Conservation (phyloP, 1,140 invertebrate species). For the Bombus waltoni region DNA sequence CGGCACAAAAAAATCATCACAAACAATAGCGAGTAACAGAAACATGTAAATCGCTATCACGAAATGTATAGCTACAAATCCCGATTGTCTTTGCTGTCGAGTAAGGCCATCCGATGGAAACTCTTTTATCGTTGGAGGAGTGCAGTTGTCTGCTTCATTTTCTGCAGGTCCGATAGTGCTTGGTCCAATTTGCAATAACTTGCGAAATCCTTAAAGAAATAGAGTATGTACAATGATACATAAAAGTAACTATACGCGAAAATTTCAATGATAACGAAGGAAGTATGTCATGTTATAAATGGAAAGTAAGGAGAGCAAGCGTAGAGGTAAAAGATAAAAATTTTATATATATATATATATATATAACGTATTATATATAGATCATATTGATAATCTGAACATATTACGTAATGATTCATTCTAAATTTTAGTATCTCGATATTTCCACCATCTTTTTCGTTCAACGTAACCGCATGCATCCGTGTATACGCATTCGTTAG, state of each 20-base stretch:
- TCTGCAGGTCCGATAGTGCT: not conserved
- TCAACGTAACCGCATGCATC: not conserved
- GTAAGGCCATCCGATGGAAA: conserved; percentile 84
- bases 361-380: not conserved
- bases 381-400: not conserved
- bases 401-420: conserved; percentile 21
- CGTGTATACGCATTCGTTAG: not conserved
- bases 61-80: conserved; percentile 84
- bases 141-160: conserved; percentile 78
- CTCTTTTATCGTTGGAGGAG: conserved; percentile 82
- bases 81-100: conserved; percentile 77
- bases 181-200: conserved; percentile 70
- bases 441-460: not conserved
- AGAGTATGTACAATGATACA: not conserved
- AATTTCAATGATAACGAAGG: not conserved
- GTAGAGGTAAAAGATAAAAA: not conserved
- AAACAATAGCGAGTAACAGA: conserved; percentile 84
- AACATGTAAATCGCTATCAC: conserved; percentile 84
- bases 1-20: conserved; percentile 85
- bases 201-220: conserved; percentile 61
- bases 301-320: not conserved
- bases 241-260: not conserved
- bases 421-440: not conserved
- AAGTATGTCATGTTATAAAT: not conserved
- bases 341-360: not conserved